A percentile compares a stretch with the other conserved stretches of the same genome.
These are phyloP conservation scores for Melanotaenia parkinsoni DNA, from an alignment of 2,797 vertebrate genomes.

Conservation along the genomic window DNA sequence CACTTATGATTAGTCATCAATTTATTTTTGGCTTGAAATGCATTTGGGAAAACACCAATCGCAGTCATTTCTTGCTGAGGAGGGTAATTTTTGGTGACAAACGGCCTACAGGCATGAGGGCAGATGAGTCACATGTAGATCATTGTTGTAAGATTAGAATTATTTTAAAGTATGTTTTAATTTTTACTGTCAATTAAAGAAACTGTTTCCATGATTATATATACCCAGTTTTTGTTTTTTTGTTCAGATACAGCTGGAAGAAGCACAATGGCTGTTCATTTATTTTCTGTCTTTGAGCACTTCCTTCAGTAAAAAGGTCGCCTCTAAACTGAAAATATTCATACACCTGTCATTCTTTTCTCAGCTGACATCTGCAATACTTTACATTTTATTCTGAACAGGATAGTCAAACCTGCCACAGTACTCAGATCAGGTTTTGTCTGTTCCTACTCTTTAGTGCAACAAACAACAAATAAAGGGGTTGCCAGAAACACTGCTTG, in stretches of 20 bases:
- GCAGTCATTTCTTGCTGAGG: constrained; percentile 15
- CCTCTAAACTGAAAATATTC: not conserved
- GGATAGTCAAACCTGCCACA: not conserved
- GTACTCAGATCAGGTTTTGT: not conserved
- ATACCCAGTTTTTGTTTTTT: not conserved
- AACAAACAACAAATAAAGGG: not conserved
- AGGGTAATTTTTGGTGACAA: constrained; percentile 26
- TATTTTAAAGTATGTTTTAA: not conserved
- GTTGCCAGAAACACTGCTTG: too few species aligned
- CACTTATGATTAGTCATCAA: constrained; percentile 12
- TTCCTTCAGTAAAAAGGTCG: constrained; percentile 3
- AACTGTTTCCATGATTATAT: not conserved
- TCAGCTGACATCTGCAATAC: not conserved
- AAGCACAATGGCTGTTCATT: not conserved
- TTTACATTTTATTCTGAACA: not conserved
- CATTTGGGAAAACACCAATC: constrained; percentile 38
- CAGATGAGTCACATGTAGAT: constrained; percentile 33
- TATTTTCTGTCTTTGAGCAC: not conserved
- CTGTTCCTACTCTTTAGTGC: not conserved
- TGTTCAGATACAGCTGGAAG: not conserved
- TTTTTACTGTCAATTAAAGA: not conserved
- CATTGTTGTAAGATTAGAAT: not conserved
- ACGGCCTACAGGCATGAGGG: constrained; percentile 6
- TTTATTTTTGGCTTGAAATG: constrained; percentile 36
- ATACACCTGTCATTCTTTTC: not conserved